A percentile compares a stretch with the other conserved stretches of the same genome.
Conservation (phyloP, 2,113 vertebrate genomes). For the Myiozetetes cayanensis region DNA sequence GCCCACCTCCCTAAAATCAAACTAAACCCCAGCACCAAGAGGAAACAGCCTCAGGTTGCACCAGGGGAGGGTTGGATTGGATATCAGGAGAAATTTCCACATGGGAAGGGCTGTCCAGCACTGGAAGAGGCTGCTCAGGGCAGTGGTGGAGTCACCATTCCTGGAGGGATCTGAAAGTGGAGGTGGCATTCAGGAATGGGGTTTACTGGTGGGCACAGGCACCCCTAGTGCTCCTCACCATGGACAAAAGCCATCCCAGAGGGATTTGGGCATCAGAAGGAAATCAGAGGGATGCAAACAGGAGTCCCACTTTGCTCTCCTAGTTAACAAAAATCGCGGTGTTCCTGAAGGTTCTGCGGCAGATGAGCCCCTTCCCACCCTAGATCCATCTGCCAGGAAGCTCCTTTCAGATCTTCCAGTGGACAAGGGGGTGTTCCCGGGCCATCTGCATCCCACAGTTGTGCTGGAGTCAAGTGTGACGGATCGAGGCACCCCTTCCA, state of each 20-base stretch:
- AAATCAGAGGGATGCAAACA: neutral
- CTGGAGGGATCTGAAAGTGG: neutral
- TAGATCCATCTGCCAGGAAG: neutral
- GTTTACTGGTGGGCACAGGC: neutral
- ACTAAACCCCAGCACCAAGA: neutral
- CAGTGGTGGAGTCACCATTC: neutral
- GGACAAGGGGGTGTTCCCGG: neutral
- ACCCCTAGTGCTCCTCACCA: neutral
- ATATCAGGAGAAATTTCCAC: neutral
- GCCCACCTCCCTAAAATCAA: neutral
- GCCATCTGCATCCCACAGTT: neutral
- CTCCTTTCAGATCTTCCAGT: neutral
- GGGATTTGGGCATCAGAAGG: neutral
- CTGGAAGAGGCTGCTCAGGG: neutral
- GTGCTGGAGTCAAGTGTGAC: rapidly evolving
- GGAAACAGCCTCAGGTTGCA: neutral
- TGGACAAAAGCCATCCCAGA: neutral
- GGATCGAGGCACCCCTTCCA: neutral
- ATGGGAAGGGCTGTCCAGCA: neutral
- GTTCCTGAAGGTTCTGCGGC: neutral
- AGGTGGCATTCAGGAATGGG: neutral
- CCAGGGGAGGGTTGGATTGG: neutral
- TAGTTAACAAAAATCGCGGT: rapidly evolving
- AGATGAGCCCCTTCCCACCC: neutral
- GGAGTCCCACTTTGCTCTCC: neutral